Evolutionary conservation across 1,140 invertebrate genomes (phyloP).

Genomic region (Cephus cinctus): DNA sequence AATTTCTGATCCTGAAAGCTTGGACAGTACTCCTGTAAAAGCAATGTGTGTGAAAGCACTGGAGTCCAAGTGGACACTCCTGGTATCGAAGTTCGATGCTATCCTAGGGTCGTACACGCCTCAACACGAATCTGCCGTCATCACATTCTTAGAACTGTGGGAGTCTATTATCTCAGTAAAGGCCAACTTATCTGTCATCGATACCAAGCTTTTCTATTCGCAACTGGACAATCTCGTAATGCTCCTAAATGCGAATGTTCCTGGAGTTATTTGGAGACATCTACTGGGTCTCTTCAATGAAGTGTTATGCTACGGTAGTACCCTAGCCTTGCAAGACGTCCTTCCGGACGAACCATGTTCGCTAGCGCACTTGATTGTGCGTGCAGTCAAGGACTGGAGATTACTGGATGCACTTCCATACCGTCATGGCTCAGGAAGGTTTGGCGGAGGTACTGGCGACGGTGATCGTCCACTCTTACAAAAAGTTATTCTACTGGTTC

Average conservation of each 20-base stretch:
- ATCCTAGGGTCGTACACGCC: conserved; percentile 54
- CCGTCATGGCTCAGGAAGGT: conserved; percentile 55
- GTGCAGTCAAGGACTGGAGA: conserved; percentile 81
- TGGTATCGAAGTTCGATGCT: conserved; percentile 64
- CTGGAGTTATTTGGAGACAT: conserved; percentile 80
- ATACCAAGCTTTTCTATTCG: conserved; percentile 85
- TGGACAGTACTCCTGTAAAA: conserved; percentile 80
- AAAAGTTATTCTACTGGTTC: conserved; percentile 78
- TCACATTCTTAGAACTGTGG: conserved; percentile 84
- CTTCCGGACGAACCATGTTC: conserved; percentile 84
- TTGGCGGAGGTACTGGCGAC: conserved; percentile 57
- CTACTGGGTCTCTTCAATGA: conserved; percentile 82
- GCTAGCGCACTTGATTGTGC: conserved; percentile 76
- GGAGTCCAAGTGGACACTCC: conserved; percentile 76
- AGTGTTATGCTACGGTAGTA: conserved; percentile 86
- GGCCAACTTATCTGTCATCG: conserved; percentile 83
- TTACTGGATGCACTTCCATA: conserved; percentile 71
- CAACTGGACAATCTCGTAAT: conserved; percentile 79
- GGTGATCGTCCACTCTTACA: conserved; percentile 71
- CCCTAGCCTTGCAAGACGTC: conserved; percentile 80
- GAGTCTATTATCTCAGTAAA: conserved; percentile 89
- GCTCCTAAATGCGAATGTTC: conserved; percentile 70
- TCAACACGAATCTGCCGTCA: conserved; percentile 57
- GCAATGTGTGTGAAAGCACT: conserved; percentile 81
- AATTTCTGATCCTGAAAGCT: conserved; percentile 74